Evolutionary conservation across 2,113 vertebrate species (phyloP).

Genomic region (Heterotis niloticus): DNA sequence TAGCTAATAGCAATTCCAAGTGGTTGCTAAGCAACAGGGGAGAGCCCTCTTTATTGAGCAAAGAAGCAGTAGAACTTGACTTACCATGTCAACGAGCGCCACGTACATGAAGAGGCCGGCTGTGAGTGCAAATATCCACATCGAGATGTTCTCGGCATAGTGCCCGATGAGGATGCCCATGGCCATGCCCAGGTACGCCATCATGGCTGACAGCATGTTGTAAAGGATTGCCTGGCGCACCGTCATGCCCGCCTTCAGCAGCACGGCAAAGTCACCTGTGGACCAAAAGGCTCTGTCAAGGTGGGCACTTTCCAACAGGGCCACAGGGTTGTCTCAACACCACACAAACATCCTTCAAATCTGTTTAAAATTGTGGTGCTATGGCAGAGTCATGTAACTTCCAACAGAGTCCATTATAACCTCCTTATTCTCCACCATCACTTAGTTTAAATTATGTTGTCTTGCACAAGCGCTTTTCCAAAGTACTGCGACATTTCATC

Average conservation of each 20-base stretch:
- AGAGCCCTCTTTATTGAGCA: not conserved
- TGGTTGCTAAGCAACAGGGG: not conserved
- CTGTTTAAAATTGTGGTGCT: not conserved
- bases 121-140: constrained; percentile 95
- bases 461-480: too few relatives aligned
- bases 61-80: constrained; percentile 43
- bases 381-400: not conserved
- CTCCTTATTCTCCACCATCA: too few relatives aligned
- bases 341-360: not conserved
- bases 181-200: constrained; percentile 87
- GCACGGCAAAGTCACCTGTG: constrained; percentile 90
- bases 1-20: too few relatives aligned
- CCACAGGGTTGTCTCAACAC: not conserved
- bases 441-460: too few relatives aligned
- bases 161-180: constrained; percentile 91
- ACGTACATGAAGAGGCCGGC: constrained; percentile 97
- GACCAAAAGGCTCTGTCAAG: constrained; percentile 67
- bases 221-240: constrained; percentile 92
- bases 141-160: constrained; percentile 89
- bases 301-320: too few relatives aligned
- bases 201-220: constrained; percentile 87
- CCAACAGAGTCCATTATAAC: too few relatives aligned
- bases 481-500: too few relatives aligned
- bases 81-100: constrained; percentile 97
- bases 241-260: constrained; percentile 94